A percentile compares a stretch with the other conserved stretches of the same genome.
Evolutionary conservation across 2,888 invertebrate species (phyloP).

Genomic region (Choristoneura rosaceana): DNA sequence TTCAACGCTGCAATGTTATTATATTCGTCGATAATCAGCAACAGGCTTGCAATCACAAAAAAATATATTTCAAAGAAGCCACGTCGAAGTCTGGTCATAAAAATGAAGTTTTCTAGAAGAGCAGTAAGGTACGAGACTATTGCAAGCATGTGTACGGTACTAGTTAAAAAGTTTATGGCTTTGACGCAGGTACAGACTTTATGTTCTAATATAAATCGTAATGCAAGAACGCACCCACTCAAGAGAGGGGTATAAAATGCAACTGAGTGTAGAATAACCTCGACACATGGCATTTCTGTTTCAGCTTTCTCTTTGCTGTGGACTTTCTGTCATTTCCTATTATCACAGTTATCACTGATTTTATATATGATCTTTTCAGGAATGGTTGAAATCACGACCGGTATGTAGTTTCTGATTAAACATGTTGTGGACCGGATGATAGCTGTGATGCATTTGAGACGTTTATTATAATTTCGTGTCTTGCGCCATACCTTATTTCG

Average conservation of each 20-base stretch:
- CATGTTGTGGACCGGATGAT: neutral
- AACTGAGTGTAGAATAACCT: neutral
- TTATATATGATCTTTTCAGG: neutral
- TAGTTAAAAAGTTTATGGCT: conserved; percentile 50
- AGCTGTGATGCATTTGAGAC: neutral
- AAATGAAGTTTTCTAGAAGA: conserved; percentile 49
- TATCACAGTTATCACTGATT: neutral
- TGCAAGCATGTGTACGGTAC: conserved; percentile 53
- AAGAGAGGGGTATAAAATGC: neutral
- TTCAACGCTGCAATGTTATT: conserved; percentile 48
- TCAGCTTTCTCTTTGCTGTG: neutral
- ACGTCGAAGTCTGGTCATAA: conserved; percentile 44
- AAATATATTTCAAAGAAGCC: conserved; percentile 51
- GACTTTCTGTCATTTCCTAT: neutral
- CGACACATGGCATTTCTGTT: neutral
- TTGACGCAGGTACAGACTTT: conserved; percentile 39
- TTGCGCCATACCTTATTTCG: neutral
- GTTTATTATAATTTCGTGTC: neutral
- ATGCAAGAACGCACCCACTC: neutral
- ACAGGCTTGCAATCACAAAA: conserved; percentile 56
- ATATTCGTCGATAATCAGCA: conserved; percentile 58
- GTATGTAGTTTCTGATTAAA: neutral
- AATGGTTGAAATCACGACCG: conserved; percentile 43
- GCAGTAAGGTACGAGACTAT: conserved; percentile 51
- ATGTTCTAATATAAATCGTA: neutral